phyloP scores from a whole-genome alignment of 2,113 vertebrate genomes.

The Delphinapterus leucas region DNA sequence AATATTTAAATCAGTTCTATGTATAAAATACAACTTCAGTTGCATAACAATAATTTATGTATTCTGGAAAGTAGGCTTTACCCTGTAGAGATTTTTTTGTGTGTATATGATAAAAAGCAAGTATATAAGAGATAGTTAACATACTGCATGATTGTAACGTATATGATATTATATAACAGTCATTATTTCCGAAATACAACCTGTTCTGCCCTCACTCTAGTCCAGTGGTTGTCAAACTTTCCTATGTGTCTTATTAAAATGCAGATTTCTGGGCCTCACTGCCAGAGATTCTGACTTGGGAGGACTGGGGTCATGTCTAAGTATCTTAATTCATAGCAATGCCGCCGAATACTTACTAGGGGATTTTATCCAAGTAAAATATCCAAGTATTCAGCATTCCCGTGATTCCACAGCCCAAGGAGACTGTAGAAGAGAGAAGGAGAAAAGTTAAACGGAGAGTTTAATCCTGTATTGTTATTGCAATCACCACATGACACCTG shows the following conservation, averaged over 20 bases:
- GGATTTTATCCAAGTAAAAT: background rate
- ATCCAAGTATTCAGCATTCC: background rate
- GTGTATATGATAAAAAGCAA: background rate
- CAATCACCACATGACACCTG: background rate
- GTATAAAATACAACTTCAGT: background rate
- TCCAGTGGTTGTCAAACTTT: background rate
- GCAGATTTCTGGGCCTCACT: background rate
- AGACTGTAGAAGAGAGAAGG: background rate
- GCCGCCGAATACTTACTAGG: background rate
- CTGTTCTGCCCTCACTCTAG: background rate
- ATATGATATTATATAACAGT: background rate
- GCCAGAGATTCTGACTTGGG: background rate
- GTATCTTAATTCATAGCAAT: background rate
- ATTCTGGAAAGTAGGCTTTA: constrained; percentile 16
- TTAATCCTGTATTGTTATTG: background rate
- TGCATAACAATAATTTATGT: background rate
- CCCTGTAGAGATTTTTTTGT: background rate
- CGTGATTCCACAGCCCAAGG: background rate
- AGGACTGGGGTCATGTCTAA: background rate
- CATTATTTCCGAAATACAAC: background rate
- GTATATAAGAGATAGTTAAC: background rate
- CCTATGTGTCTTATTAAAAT: background rate
- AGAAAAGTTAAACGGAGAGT: background rate
- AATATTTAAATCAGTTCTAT: constrained; percentile 23
- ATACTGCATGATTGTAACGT: background rate